Evolutionary conservation across 2,113 vertebrate species (phyloP).

Genomic region (Capra hircus): DNA sequence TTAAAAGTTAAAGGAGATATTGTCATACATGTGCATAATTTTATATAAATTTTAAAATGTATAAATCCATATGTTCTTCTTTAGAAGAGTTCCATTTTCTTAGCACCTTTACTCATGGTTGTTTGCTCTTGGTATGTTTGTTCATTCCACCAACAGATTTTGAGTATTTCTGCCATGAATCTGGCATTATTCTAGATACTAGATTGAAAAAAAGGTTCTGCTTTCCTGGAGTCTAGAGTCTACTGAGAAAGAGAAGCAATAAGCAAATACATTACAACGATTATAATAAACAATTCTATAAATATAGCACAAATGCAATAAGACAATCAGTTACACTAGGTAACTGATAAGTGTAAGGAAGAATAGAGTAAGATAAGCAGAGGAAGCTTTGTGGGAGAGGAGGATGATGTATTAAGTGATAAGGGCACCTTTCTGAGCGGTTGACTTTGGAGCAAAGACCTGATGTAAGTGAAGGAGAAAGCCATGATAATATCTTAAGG

Average conservation of each 20-base stretch:
- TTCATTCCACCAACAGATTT: neutral
- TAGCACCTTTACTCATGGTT: neutral
- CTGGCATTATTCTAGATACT: neutral
- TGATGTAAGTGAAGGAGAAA: neutral
- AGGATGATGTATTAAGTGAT: neutral
- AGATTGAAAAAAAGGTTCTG: neutral
- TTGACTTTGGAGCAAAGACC: neutral
- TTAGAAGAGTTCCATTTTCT: neutral
- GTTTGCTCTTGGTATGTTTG: neutral
- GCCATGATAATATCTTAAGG: neutral
- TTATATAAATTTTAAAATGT: neutral
- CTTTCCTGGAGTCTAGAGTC: neutral
- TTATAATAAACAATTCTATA: neutral
- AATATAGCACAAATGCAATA: neutral
- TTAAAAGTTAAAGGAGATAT: neutral
- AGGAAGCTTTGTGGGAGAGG: neutral
- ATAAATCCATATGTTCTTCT: neutral
- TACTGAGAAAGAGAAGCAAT: neutral
- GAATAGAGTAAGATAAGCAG: neutral
- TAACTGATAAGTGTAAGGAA: neutral
- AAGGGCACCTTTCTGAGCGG: neutral
- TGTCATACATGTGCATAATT: neutral
- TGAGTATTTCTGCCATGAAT: neutral
- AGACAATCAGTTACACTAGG: neutral
- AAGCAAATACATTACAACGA: neutral